phyloP scores from a whole-genome alignment of 2,888 invertebrate species.

The Aquatica leii region DNA sequence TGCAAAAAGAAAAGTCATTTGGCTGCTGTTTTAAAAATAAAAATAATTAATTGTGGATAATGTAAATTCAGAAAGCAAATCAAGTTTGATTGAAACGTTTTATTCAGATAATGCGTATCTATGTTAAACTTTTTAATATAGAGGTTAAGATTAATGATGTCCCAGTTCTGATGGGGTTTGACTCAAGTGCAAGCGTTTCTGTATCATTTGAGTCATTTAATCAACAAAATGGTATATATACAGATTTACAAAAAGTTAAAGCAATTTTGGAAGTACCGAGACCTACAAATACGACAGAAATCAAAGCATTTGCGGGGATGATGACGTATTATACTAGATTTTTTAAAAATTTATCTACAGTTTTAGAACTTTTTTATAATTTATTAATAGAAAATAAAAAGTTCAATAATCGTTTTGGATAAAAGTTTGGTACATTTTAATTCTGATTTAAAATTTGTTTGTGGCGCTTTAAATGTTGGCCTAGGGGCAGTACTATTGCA shows the following conservation, averaged over 20 bases:
- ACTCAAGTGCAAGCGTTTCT: too few species aligned
- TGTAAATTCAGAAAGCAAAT: too few species aligned
- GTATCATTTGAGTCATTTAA: conserved; percentile 46
- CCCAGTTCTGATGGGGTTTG: too few species aligned
- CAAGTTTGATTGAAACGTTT: too few species aligned
- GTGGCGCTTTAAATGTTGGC: too few species aligned
- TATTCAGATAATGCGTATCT: too few species aligned
- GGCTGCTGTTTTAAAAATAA: conserved; percentile 1
- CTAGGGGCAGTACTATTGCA: too few species aligned
- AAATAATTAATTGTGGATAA: not conserved
- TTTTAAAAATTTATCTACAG: conserved; percentile 11
- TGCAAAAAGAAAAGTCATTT: too few species aligned
- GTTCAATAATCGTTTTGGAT: conserved; percentile 17
- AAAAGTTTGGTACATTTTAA: conserved; percentile 34
- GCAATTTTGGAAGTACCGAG: conserved; percentile 19
- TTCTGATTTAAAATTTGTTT: conserved; percentile 8
- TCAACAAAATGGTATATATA: conserved; percentile 37
- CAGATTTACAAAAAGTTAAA: conserved; percentile 20
- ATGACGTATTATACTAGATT: conserved; percentile 31
- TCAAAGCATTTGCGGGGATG: conserved; percentile 24
- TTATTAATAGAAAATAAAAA: conserved; percentile 14
- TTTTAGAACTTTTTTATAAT: conserved; percentile 23
- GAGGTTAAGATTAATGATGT: too few species aligned
- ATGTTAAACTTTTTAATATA: too few species aligned
- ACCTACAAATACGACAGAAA: conserved; percentile 16